phyloP scores from a whole-genome alignment of 2,797 vertebrate genomes.

The Fundulus diaphanus region DNA sequence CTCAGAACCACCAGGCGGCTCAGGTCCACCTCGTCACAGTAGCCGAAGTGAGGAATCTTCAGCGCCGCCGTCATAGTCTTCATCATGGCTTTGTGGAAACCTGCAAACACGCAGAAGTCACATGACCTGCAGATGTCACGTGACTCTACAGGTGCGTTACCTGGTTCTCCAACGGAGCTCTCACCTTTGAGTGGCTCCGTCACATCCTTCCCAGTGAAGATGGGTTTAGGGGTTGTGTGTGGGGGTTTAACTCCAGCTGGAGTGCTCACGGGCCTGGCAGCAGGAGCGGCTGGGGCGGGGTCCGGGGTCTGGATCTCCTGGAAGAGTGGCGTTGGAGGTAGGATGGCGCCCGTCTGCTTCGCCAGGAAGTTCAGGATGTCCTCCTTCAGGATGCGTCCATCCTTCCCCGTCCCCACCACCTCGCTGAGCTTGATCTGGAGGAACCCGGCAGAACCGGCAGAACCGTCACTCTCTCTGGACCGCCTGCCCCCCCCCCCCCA shows the following conservation, averaged over 20 bases:
- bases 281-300: background rate
- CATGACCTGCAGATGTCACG: background rate
- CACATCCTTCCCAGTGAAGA: slow-evolving; percentile 88
- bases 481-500: no score
- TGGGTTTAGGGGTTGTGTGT: slow-evolving; percentile 72
- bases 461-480: no score
- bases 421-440: slow-evolving; percentile 95
- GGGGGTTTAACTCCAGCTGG: slow-evolving; percentile 43
- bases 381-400: slow-evolving; percentile 96
- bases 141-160: background rate
- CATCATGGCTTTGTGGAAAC: slow-evolving; percentile 95
- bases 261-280: slow-evolving; percentile 60
- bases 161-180: background rate
- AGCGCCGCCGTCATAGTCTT: slow-evolving; percentile 93
- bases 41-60: slow-evolving; percentile 96
- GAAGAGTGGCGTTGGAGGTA: slow-evolving; percentile 88
- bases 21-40: slow-evolving; percentile 93
- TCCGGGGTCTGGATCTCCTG: slow-evolving; percentile 84
- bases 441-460: slow-evolving; percentile 3
- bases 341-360: slow-evolving; percentile 94
- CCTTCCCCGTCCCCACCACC: slow-evolving; percentile 91
- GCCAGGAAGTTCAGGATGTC: slow-evolving; percentile 95
- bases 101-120: slow-evolving; percentile 66
- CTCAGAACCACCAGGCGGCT: slow-evolving; percentile 85
- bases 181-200: slow-evolving; percentile 92